Conservation (phyloP, 1,140 invertebrate species). For the Piezodorus guildinii region DNA sequence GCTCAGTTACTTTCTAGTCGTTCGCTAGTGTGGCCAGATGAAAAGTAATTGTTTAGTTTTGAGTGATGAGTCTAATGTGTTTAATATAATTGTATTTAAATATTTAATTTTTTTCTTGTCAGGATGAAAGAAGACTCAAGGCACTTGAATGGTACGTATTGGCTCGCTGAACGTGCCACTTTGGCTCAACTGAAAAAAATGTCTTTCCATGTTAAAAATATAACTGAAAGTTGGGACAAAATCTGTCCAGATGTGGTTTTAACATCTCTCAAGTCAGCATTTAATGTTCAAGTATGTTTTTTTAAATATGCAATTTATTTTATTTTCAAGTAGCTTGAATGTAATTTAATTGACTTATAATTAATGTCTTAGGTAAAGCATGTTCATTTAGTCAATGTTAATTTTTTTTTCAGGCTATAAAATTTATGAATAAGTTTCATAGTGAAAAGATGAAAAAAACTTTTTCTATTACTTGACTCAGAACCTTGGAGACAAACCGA, state of each 20-base stretch:
- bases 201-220: constrained; percentile 63
- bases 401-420: constrained; percentile 58
- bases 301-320: no score
- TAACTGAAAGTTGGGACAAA: constrained; percentile 39
- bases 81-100: no score
- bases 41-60: constrained; percentile 18
- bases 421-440: constrained; percentile 86
- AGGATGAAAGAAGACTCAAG: constrained; percentile 16
- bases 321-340: no score
- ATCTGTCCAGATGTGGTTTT: constrained; percentile 24
- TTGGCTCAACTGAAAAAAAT: constrained; percentile 67
- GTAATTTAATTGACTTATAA: no score
- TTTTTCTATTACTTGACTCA: constrained; percentile 71
- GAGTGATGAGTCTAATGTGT: no score
- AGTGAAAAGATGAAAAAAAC: constrained; percentile 72
- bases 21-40: constrained; percentile 25
- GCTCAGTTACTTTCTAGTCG: constrained; percentile 45
- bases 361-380: no score
- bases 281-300: constrained; percentile 56
- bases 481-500: constrained; percentile 92
- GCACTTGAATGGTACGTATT: constrained; percentile 29
- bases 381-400: no score
- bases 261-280: constrained; percentile 55
- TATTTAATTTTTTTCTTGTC: neutral
- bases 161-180: constrained; percentile 44